These are phyloP conservation scores for Melanchra persicariae DNA, from an alignment of 2,888 invertebrate species.

Conservation along the genomic window DNA sequence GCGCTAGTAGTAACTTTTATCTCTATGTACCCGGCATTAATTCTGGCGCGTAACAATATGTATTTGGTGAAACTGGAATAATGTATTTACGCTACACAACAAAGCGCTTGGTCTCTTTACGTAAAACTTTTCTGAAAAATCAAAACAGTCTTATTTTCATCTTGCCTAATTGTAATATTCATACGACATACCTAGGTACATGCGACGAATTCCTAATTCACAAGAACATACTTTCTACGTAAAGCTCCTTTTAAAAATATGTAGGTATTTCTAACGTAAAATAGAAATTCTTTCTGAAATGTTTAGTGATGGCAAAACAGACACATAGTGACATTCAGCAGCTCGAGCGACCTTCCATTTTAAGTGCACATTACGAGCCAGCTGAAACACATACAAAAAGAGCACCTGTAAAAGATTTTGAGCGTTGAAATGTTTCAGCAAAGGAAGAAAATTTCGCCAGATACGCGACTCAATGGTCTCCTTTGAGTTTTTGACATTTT, in stretches of 20 bases:
- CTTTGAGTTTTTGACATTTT: conserved; percentile 45
- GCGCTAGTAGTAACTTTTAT: too few species aligned
- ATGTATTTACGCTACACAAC: too few species aligned
- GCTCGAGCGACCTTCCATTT: conserved; percentile 4
- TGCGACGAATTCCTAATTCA: too few species aligned
- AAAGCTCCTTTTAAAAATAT: neutral
- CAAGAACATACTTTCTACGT: too few species aligned
- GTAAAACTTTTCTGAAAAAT: too few species aligned
- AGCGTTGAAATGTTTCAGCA: conserved; percentile 44
- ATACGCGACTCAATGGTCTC: conserved; percentile 38
- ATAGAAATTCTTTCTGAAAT: neutral
- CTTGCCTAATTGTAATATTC: too few species aligned
- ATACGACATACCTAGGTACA: too few species aligned
- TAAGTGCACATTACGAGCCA: conserved; percentile 45
- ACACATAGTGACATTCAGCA: conserved; percentile 13
- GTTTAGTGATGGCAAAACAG: neutral
- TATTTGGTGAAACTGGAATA: too few species aligned
- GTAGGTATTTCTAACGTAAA: neutral
- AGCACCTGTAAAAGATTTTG: conserved; percentile 47
- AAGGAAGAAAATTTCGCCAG: conserved; percentile 37
- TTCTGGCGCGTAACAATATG: too few species aligned
- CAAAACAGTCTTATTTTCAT: too few species aligned
- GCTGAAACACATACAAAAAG: conserved; percentile 35
- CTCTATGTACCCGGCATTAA: too few species aligned
- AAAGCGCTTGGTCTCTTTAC: too few species aligned